Percentiles rank a stretch among this genome's conserved stretches.
These are phyloP conservation scores for Polyploca ridens DNA, from an alignment of 2,888 invertebrate genomes.

Conservation along the genomic window DNA sequence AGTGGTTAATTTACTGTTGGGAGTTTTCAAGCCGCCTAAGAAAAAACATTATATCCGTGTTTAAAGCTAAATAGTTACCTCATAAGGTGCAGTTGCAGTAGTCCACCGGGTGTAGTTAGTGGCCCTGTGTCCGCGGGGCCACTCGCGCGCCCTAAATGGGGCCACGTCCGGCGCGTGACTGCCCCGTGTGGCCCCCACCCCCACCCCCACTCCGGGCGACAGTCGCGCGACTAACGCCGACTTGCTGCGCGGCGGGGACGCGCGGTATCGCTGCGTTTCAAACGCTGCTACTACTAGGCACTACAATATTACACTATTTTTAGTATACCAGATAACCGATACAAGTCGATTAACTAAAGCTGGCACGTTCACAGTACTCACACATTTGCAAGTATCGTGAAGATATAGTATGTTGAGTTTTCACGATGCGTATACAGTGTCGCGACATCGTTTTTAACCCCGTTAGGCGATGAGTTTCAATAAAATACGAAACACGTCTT, in stretches of 20 bases:
- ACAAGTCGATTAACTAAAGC: too few relatives aligned
- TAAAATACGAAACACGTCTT: too few relatives aligned
- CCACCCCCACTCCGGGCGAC: slow-evolving; percentile 49
- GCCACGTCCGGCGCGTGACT: slow-evolving; percentile 84
- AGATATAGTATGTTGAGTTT: too few relatives aligned
- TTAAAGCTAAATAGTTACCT: slow-evolving; percentile 39
- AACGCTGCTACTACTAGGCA: slow-evolving; percentile 95
- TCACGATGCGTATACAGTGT: too few relatives aligned
- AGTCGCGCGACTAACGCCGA: slow-evolving; percentile 89
- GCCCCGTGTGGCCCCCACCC: slow-evolving; percentile 22
- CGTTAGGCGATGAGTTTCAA: too few relatives aligned
- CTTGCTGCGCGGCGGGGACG: slow-evolving; percentile 90
- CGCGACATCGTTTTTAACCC: too few relatives aligned
- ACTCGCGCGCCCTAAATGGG: slow-evolving; percentile 94
- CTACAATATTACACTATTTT: slow-evolving; percentile 37
- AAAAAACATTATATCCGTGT: too few relatives aligned
- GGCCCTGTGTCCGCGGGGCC: slow-evolving; percentile 94
- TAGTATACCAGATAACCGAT: too few relatives aligned
- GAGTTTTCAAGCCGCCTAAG: too few relatives aligned
- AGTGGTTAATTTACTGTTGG: too few relatives aligned
- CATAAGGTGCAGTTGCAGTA: slow-evolving; percentile 87
- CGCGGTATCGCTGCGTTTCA: slow-evolving; percentile 94
- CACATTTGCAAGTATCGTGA: too few relatives aligned
- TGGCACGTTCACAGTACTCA: too few relatives aligned
- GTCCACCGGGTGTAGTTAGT: slow-evolving; percentile 94